These are phyloP conservation scores for Vultur gryphus DNA, from an alignment of 2,797 vertebrate species.

Conservation along the genomic window DNA sequence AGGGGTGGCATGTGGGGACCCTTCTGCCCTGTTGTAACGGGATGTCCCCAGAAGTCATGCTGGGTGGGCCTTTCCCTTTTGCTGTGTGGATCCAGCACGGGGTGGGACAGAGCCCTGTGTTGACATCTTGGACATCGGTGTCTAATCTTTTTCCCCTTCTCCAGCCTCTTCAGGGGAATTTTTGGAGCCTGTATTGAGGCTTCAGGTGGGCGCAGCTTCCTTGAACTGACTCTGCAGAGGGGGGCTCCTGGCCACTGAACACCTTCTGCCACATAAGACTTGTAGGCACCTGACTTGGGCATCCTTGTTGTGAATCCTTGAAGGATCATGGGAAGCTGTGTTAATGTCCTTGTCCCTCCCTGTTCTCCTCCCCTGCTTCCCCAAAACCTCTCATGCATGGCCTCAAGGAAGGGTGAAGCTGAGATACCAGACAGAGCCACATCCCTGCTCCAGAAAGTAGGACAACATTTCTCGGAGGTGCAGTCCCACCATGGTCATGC, in stretches of 20 bases:
- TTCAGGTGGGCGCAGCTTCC: background rate
- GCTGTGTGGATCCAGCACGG: background rate
- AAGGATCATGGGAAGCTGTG: background rate
- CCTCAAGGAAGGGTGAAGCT: background rate
- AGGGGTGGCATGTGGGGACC: rapidly evolving
- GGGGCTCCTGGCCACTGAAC: background rate
- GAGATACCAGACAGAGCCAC: background rate
- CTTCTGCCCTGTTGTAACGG: background rate
- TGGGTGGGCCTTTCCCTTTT: background rate
- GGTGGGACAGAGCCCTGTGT: background rate
- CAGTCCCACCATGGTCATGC: background rate
- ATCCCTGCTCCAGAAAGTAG: background rate
- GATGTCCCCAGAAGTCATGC: background rate
- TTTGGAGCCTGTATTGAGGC: background rate
- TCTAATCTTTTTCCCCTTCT: background rate
- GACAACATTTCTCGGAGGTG: background rate
- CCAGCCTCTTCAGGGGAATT: background rate
- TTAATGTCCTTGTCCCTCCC: background rate
- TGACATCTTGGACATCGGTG: background rate
- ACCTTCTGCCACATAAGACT: background rate
- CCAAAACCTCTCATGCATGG: background rate
- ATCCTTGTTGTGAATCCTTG: background rate
- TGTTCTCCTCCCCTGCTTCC: background rate
- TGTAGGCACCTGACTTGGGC: background rate
- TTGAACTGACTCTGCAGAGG: background rate